Conservation (phyloP, 2,113 vertebrate genomes). For the Siniperca knerii region DNA sequence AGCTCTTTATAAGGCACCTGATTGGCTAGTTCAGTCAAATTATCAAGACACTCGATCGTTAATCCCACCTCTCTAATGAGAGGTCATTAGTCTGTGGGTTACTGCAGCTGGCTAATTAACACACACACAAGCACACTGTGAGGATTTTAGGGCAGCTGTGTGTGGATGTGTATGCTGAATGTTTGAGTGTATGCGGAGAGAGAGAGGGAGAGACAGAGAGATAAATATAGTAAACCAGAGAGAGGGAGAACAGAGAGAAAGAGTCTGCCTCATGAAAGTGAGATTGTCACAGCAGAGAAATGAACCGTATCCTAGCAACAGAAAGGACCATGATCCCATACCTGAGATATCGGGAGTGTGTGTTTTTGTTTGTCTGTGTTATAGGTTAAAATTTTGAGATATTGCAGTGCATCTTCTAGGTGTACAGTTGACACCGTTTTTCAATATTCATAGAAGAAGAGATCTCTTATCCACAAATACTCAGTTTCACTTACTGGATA, state of each 20-base stretch:
- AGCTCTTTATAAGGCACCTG: constrained; percentile 2
- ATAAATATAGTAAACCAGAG: constrained; percentile 59
- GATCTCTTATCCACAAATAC: not conserved
- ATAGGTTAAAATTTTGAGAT: not conserved
- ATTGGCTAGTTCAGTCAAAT: constrained; percentile 23
- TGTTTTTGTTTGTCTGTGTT: constrained; percentile 16
- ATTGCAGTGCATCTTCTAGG: not conserved
- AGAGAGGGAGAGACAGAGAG: constrained; percentile 10
- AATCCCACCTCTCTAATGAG: constrained; percentile 14
- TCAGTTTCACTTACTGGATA: not conserved
- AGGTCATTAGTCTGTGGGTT: constrained; percentile 48
- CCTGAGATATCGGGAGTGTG: constrained; percentile 60
- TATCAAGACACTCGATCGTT: constrained; percentile 22
- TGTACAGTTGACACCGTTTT: not conserved
- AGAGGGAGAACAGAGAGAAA: constrained; percentile 30
- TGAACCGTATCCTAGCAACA: constrained; percentile 77
- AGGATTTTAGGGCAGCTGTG: constrained; percentile 27
- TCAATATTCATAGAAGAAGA: not conserved
- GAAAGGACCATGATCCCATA: constrained; percentile 54
- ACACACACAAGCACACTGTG: not conserved
- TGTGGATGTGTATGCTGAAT: constrained; percentile 19
- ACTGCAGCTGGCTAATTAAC: constrained; percentile 52
- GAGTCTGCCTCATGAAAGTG: constrained; percentile 53
- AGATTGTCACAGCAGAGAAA: constrained; percentile 59
- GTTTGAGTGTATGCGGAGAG: not conserved